Percentiles rank a stretch among this genome's conserved stretches.
These are phyloP conservation scores for Myopa tessellatipennis DNA, from an alignment of 2,888 invertebrate genomes.

Conservation along the genomic window DNA sequence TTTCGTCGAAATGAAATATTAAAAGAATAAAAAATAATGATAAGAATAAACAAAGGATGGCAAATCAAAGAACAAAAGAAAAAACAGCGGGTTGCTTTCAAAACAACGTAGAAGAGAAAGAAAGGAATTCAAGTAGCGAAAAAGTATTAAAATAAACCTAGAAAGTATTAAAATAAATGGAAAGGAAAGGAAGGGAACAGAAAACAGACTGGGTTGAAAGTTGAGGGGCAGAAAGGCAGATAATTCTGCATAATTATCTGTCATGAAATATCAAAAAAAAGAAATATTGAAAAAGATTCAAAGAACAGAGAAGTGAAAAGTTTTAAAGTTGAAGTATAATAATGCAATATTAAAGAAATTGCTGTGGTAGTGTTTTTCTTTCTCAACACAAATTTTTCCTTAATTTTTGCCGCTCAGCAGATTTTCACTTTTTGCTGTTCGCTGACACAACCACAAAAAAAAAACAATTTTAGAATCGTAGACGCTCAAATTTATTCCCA, in stretches of 20 bases:
- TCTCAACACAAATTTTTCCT: too few relatives aligned
- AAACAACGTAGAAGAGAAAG: neutral
- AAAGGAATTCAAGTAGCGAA: constrained; percentile 1
- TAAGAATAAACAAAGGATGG: neutral
- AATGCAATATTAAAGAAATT: too few relatives aligned
- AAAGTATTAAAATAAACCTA: neutral
- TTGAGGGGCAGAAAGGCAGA: constrained; percentile 20
- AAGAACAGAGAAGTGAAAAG: too few relatives aligned
- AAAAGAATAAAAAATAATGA: neutral
- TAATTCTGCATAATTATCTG: constrained; percentile 64
- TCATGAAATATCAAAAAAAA: constrained; percentile 53
- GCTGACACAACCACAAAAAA: too few relatives aligned
- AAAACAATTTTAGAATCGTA: neutral
- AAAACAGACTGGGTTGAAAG: constrained; percentile 17
- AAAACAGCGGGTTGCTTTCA: neutral
- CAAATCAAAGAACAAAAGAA: neutral
- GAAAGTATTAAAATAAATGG: neutral
- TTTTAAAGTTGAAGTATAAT: too few relatives aligned
- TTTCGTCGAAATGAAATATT: constrained; percentile 30
- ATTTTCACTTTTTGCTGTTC: too few relatives aligned
- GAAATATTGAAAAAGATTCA: too few relatives aligned
- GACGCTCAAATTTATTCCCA: constrained; percentile 11
- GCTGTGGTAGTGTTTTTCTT: too few relatives aligned
- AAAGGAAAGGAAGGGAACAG: neutral
- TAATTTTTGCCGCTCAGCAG: too few relatives aligned